phyloP scores from a whole-genome alignment of 2,888 invertebrate species.

The Hermodice carunculata region DNA sequence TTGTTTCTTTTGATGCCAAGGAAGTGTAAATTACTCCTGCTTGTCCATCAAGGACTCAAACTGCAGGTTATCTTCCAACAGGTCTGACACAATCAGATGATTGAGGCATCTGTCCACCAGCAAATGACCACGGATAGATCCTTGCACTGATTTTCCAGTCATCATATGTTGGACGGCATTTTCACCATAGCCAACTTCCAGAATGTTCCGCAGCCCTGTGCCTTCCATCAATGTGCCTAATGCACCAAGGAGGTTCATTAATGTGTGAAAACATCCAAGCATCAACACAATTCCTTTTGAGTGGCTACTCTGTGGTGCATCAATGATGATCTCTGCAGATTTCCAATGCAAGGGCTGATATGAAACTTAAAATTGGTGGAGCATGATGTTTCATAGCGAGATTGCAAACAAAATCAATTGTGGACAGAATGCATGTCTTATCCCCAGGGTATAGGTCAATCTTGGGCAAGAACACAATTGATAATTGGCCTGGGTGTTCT shows the following conservation, averaged over 20 bases:
- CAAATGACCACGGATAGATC: slow-evolving; percentile 28
- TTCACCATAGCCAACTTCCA: slow-evolving; percentile 9
- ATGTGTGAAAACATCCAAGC: slow-evolving; percentile 22
- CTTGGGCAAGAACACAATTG: slow-evolving; percentile 5
- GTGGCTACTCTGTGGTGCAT: slow-evolving; percentile 17
- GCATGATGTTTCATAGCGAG: slow-evolving; percentile 13
- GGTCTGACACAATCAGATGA: slow-evolving; percentile 12
- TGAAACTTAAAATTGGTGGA: slow-evolving; percentile 15
- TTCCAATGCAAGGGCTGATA: slow-evolving; percentile 21
- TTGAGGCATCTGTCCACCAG: slow-evolving; percentile 25
- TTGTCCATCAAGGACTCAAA: slow-evolving; percentile 17
- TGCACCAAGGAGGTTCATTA: slow-evolving; percentile 22
- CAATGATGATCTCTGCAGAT: slow-evolving; percentile 12
- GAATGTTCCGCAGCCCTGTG: slow-evolving; percentile 9
- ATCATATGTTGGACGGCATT: slow-evolving; percentile 21
- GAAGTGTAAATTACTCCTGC: slow-evolving; percentile 16
- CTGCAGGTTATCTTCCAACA: slow-evolving; percentile 10
- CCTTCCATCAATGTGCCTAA: slow-evolving; percentile 9
- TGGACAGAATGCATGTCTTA: slow-evolving; percentile 11
- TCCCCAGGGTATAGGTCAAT: slow-evolving; percentile 14
- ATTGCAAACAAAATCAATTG: slow-evolving; percentile 2
- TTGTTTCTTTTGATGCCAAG: slow-evolving; percentile 7
- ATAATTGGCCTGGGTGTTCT: slow-evolving; percentile 11
- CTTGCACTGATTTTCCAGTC: slow-evolving; percentile 20
- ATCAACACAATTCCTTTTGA: slow-evolving; percentile 14